Evolutionary conservation across 2,113 vertebrate genomes (phyloP).

Genomic region (Holacanthus passer): DNA sequence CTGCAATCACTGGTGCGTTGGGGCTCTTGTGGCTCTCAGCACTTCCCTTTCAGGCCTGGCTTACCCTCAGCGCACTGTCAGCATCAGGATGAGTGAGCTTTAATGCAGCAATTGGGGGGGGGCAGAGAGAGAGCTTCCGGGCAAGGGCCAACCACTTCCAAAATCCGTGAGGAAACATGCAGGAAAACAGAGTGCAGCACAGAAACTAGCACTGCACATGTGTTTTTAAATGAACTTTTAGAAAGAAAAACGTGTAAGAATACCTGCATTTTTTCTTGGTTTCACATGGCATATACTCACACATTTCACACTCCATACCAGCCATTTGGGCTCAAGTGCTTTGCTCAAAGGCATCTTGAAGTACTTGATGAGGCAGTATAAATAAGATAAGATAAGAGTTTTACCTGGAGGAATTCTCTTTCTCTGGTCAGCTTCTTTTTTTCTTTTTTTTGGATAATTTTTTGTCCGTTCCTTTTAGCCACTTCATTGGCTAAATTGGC

Average conservation of each 20-base stretch:
- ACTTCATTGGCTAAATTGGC: too few species aligned
- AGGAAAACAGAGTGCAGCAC: conserved; percentile 9
- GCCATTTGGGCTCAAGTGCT: neutral
- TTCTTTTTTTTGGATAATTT: too few species aligned
- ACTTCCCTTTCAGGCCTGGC: conserved; percentile 83
- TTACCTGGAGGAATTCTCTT: neutral
- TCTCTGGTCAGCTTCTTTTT: neutral
- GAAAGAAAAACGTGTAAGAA: neutral
- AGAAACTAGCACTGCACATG: neutral
- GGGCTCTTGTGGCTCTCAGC: conserved; percentile 79
- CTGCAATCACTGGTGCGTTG: conserved; percentile 47
- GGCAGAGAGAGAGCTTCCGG: conserved; percentile 55
- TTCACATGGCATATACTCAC: neutral
- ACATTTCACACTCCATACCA: neutral
- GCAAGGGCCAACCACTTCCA: conserved; percentile 41
- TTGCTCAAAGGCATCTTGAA: neutral
- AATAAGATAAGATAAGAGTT: too few species aligned
- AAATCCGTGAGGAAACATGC: conserved; percentile 32
- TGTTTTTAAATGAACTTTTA: neutral
- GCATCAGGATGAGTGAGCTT: conserved; percentile 75
- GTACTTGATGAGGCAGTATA: neutral
- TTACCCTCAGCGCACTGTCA: conserved; percentile 80
- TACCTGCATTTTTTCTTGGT: neutral
- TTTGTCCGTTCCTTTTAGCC: neutral
- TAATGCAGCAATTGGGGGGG: conserved; percentile 52